Conservation (phyloP, 2,113 vertebrate species). For the Erythrolamprus reginae region DNA sequence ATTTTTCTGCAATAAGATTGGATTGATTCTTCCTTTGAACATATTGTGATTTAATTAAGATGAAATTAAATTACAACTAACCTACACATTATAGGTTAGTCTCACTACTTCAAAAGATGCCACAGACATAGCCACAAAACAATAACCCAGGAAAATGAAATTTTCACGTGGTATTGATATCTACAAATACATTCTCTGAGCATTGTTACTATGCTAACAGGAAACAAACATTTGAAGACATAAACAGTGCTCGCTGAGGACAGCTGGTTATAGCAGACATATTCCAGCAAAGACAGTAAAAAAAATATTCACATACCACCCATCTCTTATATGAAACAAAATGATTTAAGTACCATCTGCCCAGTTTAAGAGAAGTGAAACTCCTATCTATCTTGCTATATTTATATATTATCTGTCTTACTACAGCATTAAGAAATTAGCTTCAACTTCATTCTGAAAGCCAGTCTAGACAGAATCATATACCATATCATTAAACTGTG, state of each 20-base stretch:
- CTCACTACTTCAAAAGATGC: neutral
- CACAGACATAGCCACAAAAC: neutral
- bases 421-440: neutral
- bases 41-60: neutral
- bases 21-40: neutral
- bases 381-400: neutral
- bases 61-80: neutral
- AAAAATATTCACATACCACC: constrained; percentile 4
- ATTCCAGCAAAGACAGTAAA: neutral
- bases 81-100: rapidly evolving
- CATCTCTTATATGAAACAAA: constrained; percentile 2
- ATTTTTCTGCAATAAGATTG: constrained; percentile 9
- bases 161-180: neutral
- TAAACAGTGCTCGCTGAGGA: constrained; percentile 4
- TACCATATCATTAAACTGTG: neutral
- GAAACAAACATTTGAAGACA: constrained; percentile 21
- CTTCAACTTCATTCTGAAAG: neutral
- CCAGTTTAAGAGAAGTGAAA: neutral
- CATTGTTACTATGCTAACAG: neutral
- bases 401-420: neutral
- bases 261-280: constrained; percentile 13
- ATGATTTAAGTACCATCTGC: constrained; percentile 8
- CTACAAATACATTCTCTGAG: neutral
- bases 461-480: rapidly evolving
- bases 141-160: constrained; percentile 17